Conservation (phyloP, 2,797 vertebrate genomes). For the Mormyrus proboscirostris region DNA sequence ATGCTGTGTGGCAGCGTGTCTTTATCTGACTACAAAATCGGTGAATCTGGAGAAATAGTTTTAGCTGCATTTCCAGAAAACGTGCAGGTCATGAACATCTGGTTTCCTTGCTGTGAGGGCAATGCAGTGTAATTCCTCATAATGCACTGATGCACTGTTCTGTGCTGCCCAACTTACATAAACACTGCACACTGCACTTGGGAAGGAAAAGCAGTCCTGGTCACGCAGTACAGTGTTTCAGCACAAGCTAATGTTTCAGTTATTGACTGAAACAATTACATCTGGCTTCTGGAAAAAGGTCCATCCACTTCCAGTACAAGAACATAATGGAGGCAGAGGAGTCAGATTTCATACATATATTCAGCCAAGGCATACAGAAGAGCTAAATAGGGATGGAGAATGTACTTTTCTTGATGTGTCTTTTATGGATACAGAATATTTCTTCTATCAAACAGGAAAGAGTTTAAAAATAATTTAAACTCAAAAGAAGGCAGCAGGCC, state of each 20-base stretch:
- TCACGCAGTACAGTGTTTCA: slow-evolving; percentile 1
- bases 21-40: background rate
- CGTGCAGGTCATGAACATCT: background rate
- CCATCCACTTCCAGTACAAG: slow-evolving; percentile 1
- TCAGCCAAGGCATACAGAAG: background rate
- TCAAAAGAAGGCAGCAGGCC: background rate
- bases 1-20: background rate
- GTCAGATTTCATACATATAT: background rate
- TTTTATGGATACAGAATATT: background rate
- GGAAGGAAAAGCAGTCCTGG: background rate
- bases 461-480: background rate
- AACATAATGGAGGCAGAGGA: background rate
- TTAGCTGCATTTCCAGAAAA: background rate
- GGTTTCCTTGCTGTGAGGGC: background rate
- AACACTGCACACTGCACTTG: background rate
- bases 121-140: background rate
- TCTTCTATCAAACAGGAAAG: background rate
- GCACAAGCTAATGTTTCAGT: background rate
- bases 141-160: background rate
- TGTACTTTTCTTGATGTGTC: background rate
- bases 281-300: slow-evolving; percentile 2
- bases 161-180: background rate
- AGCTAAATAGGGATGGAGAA: background rate
- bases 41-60: background rate
- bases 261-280: slow-evolving; percentile 5